Evolutionary conservation across 1,140 invertebrate species (phyloP).

Genomic region (Marisa cornuarietis): DNA sequence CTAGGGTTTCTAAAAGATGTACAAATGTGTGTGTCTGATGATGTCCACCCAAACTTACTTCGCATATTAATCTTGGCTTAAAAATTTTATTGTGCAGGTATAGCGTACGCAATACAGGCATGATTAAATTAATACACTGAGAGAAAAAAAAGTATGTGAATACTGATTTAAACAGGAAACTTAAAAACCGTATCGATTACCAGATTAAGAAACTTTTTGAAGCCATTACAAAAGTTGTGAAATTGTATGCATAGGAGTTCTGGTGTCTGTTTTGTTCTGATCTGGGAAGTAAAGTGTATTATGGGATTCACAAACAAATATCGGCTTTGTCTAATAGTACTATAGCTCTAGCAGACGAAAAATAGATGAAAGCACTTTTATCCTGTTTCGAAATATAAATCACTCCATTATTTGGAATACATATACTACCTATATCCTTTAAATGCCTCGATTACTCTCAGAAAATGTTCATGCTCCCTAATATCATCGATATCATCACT

Average conservation of each 20-base stretch:
- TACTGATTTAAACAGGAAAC: too few species aligned
- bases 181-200: too few species aligned
- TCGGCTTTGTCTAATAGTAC: constrained; percentile 50
- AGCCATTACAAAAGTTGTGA: too few species aligned
- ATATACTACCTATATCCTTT: constrained; percentile 79
- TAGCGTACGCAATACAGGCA: too few species aligned
- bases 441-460: constrained; percentile 81
- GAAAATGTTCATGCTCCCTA: constrained; percentile 78
- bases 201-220: too few species aligned
- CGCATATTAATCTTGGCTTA: too few species aligned
- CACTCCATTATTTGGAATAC: constrained; percentile 1
- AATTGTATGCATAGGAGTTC: not conserved
- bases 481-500: constrained; percentile 16
- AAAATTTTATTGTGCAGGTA: too few species aligned
- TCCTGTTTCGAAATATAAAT: not conserved
- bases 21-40: too few species aligned
- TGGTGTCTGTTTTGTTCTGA: not conserved
- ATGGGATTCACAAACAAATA: constrained; percentile 18
- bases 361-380: not conserved
- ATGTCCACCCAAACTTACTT: too few species aligned
- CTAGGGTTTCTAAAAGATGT: too few species aligned
- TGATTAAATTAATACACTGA: too few species aligned
- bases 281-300: not conserved
- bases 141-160: too few species aligned
- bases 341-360: not conserved